Evolutionary conservation across 2,113 vertebrate species (phyloP).

Genomic region (Spilogale gracilis): DNA sequence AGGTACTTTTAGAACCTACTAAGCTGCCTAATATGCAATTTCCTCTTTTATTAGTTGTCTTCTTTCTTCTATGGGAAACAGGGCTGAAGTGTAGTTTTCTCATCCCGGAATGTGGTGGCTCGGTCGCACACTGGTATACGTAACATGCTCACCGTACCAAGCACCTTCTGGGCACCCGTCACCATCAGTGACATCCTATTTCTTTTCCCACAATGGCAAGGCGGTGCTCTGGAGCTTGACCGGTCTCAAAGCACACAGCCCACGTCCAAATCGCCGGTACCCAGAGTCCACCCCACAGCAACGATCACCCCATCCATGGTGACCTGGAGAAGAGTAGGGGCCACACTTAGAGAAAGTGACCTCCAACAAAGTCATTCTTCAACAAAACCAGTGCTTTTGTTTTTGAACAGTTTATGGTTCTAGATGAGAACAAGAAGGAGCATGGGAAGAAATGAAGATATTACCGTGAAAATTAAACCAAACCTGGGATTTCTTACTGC

Average conservation of each 20-base stretch:
- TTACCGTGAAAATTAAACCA: not conserved
- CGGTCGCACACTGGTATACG: not conserved
- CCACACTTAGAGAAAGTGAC: not conserved
- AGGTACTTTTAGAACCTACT: not conserved
- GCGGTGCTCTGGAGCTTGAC: not conserved
- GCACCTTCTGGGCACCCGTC: not conserved
- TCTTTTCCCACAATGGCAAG: not conserved
- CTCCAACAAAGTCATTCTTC: not conserved
- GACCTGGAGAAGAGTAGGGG: not conserved
- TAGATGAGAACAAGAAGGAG: not conserved
- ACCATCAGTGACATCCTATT: not conserved
- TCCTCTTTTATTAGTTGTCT: not conserved
- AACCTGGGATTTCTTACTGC: not conserved
- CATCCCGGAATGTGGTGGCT: not conserved
- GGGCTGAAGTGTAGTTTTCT: not conserved
- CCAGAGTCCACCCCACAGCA: not conserved
- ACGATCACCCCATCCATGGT: not conserved
- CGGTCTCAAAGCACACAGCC: not conserved
- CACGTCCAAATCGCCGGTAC: rapidly evolving
- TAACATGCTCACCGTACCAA: not conserved
- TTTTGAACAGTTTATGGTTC: not conserved
- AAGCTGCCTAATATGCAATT: not conserved
- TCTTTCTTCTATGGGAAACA: not conserved
- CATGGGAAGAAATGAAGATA: not conserved
- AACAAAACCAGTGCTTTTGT: not conserved